phyloP scores from a whole-genome alignment of 53 echinoderm and acorn worm species.

The Antedon mediterranea region DNA sequence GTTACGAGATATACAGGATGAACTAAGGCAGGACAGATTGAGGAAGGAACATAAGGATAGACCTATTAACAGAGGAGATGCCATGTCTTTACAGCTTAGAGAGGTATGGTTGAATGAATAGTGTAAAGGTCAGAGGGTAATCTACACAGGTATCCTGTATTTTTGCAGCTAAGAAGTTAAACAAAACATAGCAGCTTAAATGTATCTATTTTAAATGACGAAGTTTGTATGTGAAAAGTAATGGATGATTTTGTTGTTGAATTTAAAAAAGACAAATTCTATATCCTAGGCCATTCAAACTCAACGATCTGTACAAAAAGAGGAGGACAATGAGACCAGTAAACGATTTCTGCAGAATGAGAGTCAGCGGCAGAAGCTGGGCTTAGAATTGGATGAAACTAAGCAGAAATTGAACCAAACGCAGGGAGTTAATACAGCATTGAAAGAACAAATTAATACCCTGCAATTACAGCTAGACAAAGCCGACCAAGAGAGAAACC shows the following conservation, averaged over 20 bases:
- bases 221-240: too few species aligned
- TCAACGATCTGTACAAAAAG: conserved; percentile 7
- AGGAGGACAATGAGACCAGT: conserved; percentile 63
- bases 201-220: too few species aligned
- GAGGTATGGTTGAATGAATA: too few species aligned
- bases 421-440: conserved; percentile 41
- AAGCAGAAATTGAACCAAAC: conserved; percentile 48
- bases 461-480: conserved; percentile 10
- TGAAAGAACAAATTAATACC: conserved; percentile 48
- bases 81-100: conserved; percentile 39
- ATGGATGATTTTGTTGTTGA: too few species aligned
- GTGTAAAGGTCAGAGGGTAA: too few species aligned
- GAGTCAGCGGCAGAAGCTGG: conserved; percentile 60
- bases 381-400: conserved; percentile 40
- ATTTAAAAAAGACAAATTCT: too few species aligned
- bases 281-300: not conserved
- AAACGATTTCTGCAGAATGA: conserved; percentile 62
- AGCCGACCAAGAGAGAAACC: conserved; percentile 52
- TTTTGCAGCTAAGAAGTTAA: too few species aligned
- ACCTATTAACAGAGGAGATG: conserved; percentile 9
- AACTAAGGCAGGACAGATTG: conserved; percentile 54
- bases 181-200: too few species aligned
- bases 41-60: conserved; percentile 32
- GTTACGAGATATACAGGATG: conserved; percentile 65
- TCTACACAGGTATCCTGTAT: too few species aligned